These are phyloP conservation scores for Oreochromis aureus DNA, from an alignment of 2,113 vertebrate genomes.

Conservation along the genomic window DNA sequence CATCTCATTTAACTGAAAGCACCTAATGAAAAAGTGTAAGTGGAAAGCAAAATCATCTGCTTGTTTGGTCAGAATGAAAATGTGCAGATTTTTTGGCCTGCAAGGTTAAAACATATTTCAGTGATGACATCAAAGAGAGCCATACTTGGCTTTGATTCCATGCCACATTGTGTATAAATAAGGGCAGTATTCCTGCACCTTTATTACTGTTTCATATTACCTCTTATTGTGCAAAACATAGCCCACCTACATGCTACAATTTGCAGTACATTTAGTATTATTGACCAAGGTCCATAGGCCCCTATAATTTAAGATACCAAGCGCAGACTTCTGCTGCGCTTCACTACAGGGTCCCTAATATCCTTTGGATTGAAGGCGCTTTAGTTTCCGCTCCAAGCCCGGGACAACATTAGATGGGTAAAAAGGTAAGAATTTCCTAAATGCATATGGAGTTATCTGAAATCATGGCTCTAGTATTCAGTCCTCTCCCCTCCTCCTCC, in stretches of 20 bases:
- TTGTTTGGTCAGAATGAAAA: not conserved
- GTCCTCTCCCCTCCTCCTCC: not conserved
- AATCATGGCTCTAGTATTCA: conserved; percentile 45
- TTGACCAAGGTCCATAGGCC: conserved; percentile 47
- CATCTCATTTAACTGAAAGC: not conserved
- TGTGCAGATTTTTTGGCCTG: not conserved
- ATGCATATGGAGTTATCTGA: conserved; percentile 63
- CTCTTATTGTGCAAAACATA: conserved; percentile 34
- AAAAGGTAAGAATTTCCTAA: conserved; percentile 53
- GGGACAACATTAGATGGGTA: conserved; percentile 38
- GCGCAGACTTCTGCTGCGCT: conserved; percentile 19
- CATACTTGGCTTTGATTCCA: conserved; percentile 17
- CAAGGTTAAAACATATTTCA: not conserved
- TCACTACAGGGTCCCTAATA: conserved; percentile 50
- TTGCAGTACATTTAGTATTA: conserved; percentile 52
- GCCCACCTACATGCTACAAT: conserved; percentile 47
- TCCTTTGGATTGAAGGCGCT: conserved; percentile 52
- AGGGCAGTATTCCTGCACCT: not conserved
- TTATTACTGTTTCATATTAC: conserved; percentile 44
- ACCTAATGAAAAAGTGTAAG: not conserved
- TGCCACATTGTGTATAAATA: conserved; percentile 20
- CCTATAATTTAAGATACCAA: conserved; percentile 45
- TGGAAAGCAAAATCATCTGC: not conserved
- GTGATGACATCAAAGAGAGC: not conserved
- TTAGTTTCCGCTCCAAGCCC: conserved; percentile 20